phyloP scores from a whole-genome alignment of 2,888 invertebrate species.

The Lucinisca nassula region DNA sequence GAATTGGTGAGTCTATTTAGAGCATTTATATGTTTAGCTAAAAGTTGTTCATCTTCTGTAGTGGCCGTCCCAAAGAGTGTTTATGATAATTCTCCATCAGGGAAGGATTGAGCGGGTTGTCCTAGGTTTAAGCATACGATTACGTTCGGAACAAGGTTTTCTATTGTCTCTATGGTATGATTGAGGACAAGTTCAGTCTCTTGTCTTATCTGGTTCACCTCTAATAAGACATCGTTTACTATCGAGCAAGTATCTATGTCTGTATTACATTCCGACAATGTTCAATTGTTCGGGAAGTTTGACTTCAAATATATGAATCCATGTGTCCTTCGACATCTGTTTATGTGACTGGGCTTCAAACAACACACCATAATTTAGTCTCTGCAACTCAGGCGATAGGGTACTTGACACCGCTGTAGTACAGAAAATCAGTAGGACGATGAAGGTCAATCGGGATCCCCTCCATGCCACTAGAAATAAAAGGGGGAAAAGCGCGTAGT shows the following conservation, averaged over 20 bases:
- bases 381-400: background rate
- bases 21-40: constrained; percentile 7
- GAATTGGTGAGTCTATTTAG: too few relatives aligned
- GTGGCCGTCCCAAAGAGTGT: constrained; percentile 39
- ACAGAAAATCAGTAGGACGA: constrained; percentile 7
- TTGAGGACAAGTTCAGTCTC: constrained; percentile 21
- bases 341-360: constrained; percentile 8
- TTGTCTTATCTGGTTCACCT: constrained; percentile 24
- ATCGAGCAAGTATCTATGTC: background rate
- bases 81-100: constrained; percentile 27
- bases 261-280: constrained; percentile 10
- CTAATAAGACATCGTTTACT: constrained; percentile 27
- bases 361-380: constrained; percentile 15
- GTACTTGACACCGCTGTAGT: background rate
- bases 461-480: constrained; percentile 13
- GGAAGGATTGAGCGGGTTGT: constrained; percentile 14
- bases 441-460: background rate
- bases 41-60: constrained; percentile 18
- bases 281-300: background rate
- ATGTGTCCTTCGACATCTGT: constrained; percentile 12
- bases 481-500: background rate
- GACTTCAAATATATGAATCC: constrained; percentile 33
- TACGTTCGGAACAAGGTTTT: constrained; percentile 21
- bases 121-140: background rate
- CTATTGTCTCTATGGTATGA: constrained; percentile 7